Conservation (phyloP, 1,140 invertebrate species). For the Potamilus streckersoni region DNA sequence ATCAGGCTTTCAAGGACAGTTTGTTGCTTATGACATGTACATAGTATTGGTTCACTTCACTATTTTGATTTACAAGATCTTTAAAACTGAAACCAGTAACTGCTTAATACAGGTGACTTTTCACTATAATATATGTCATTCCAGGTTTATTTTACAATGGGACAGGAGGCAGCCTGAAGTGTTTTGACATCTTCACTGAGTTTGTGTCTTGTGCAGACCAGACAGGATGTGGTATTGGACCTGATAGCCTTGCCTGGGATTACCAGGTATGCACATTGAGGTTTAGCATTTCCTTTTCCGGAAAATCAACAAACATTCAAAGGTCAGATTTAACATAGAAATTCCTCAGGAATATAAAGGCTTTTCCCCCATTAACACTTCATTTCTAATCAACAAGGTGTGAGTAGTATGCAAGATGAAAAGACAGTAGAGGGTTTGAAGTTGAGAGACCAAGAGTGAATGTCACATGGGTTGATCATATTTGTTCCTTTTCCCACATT, state of each 20-base stretch:
- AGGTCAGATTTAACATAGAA: background rate
- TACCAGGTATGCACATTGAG: conserved; percentile 54
- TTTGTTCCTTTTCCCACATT: too few relatives aligned
- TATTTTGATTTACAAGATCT: too few relatives aligned
- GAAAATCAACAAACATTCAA: background rate
- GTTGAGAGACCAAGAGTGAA: too few relatives aligned
- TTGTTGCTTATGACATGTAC: too few relatives aligned
- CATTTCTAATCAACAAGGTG: background rate
- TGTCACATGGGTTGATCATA: too few relatives aligned
- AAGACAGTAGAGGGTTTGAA: too few relatives aligned
- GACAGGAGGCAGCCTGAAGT: conserved; percentile 35
- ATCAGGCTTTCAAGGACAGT: too few relatives aligned
- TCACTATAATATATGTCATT: conserved; percentile 1
- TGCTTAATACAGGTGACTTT: too few relatives aligned
- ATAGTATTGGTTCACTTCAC: too few relatives aligned
- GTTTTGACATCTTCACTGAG: conserved; percentile 61
- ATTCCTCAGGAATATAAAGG: background rate
- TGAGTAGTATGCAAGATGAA: too few relatives aligned
- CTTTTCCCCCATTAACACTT: background rate
- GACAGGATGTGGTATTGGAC: conserved; percentile 65
- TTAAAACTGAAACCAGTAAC: too few relatives aligned
- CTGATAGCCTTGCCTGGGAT: conserved; percentile 63
- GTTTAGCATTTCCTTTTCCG: background rate
- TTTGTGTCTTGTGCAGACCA: conserved; percentile 67
- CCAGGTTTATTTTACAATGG: conserved; percentile 49